Conservation (phyloP, 2,113 vertebrate genomes). For the Odobenus rosmarus region DNA sequence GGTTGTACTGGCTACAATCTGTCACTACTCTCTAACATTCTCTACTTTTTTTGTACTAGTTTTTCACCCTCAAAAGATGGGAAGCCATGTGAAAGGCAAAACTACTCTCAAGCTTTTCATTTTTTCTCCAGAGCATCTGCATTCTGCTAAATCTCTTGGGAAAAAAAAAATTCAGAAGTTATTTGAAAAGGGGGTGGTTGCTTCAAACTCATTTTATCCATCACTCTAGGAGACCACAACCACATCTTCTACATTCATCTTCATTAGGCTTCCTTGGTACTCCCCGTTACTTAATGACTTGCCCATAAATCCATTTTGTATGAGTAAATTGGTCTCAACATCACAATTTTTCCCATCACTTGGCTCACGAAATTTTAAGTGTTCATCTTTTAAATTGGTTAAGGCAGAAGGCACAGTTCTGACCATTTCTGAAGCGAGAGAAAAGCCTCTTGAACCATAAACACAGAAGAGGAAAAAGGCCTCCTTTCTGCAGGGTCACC, state of each 20-base stretch:
- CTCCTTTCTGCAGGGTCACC: conserved; percentile 52
- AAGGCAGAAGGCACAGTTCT: conserved; percentile 63
- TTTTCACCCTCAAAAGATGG: conserved; percentile 28
- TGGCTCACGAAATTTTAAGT: conserved; percentile 74
- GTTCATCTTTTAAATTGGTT: conserved; percentile 76
- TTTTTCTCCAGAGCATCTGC: conserved; percentile 1
- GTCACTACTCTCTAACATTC: neutral
- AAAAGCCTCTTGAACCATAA: conserved; percentile 56
- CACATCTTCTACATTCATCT: conserved; percentile 54
- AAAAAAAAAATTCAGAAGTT: neutral
- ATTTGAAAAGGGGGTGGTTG: conserved; percentile 40
- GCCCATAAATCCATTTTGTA: conserved; percentile 71
- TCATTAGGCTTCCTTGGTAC: conserved; percentile 60
- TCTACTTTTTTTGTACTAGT: neutral
- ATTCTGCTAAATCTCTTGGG: conserved; percentile 4
- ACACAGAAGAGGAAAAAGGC: neutral
- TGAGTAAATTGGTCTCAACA: conserved; percentile 73
- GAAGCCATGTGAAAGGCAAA: neutral
- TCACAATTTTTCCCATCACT: conserved; percentile 76
- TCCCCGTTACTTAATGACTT: conserved; percentile 69
- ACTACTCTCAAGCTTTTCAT: neutral
- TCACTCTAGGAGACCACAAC: neutral
- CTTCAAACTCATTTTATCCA: conserved; percentile 16
- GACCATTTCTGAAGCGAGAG: conserved; percentile 59
- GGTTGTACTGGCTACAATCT: neutral